A percentile compares a stretch with the other conserved stretches of the same genome.
phyloP scores from a whole-genome alignment of 2,113 vertebrate species.

The Ia io region DNA sequence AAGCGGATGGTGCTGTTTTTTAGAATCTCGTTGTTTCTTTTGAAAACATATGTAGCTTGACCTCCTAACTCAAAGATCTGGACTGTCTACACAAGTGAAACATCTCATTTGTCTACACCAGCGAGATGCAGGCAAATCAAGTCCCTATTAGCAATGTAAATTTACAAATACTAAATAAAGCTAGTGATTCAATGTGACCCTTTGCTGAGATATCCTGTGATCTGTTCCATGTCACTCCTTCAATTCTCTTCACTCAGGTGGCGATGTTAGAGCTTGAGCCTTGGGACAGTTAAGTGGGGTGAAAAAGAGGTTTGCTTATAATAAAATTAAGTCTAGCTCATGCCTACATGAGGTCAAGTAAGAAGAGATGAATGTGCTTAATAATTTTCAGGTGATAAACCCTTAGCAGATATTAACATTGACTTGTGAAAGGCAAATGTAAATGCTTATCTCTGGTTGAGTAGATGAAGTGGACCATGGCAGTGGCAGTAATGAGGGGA shows the following conservation, averaged over 20 bases:
- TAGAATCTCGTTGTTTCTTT: background rate
- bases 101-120: background rate
- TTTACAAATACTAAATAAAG: background rate
- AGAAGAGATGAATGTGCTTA: background rate
- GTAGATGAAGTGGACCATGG: background rate
- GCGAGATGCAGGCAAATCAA: background rate
- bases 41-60: background rate
- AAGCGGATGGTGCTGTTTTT: constrained; percentile 17
- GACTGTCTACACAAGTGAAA: background rate
- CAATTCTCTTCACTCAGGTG: background rate
- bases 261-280: background rate
- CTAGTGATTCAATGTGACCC: background rate
- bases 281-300: background rate
- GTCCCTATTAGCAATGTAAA: background rate
- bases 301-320: background rate
- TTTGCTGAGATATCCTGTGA: background rate
- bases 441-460: background rate
- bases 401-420: background rate
- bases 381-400: constrained; percentile 13
- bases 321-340: background rate
- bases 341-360: background rate
- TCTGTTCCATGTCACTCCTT: background rate
- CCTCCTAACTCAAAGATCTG: background rate
- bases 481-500: background rate
- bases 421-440: background rate